These are phyloP conservation scores for Euproctis similis DNA, from an alignment of 2,888 invertebrate genomes.

Conservation along the genomic window DNA sequence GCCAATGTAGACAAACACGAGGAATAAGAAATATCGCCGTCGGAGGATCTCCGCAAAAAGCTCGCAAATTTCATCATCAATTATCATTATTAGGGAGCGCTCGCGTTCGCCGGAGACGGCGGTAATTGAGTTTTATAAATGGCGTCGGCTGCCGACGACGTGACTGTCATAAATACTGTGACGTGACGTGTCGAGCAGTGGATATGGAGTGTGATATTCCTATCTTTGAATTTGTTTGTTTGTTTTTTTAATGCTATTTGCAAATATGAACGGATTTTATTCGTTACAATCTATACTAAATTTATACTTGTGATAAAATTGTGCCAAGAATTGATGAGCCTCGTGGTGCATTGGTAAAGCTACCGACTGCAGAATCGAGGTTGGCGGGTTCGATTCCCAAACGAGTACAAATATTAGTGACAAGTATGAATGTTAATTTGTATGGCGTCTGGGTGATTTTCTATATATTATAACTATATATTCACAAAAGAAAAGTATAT, in stretches of 20 bases:
- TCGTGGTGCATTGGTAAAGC: no score
- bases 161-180: constrained; percentile 46
- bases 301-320: no score
- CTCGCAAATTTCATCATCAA: constrained; percentile 75
- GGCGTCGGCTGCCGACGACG: constrained; percentile 49
- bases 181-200: constrained; percentile 22
- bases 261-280: no score
- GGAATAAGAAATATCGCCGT: constrained; percentile 64
- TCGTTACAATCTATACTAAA: no score
- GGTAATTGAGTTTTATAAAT: constrained; percentile 75
- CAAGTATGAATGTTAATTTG: no score
- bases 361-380: no score
- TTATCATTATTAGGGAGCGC: constrained; percentile 71
- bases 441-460: no score
- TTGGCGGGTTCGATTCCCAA: no score
- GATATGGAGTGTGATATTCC: constrained; percentile 8
- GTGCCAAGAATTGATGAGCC: no score
- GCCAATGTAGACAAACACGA: constrained; percentile 34
- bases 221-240: constrained; percentile 8
- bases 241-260: constrained; percentile 3
- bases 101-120: constrained; percentile 39
- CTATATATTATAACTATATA: no score
- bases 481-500: no score
- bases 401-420: no score
- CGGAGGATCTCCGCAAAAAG: constrained; percentile 69